A percentile compares a stretch with the other conserved stretches of the same genome.
phyloP scores from a whole-genome alignment of 2,797 vertebrate genomes.

The Luscinia megarhynchos region DNA sequence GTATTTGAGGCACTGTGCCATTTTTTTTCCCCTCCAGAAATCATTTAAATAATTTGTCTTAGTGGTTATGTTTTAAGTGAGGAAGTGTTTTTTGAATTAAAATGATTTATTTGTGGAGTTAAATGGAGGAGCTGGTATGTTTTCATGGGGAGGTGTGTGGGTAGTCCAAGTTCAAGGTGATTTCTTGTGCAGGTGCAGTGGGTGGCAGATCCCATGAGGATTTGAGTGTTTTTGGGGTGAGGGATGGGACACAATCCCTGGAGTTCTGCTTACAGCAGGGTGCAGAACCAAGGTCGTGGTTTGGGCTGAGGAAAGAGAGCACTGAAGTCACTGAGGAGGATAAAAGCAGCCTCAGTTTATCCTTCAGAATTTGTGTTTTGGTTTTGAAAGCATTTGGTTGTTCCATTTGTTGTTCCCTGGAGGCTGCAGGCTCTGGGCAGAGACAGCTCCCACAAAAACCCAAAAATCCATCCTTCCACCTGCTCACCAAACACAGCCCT shows the following conservation, averaged over 20 bases:
- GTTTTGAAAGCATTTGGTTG: neutral
- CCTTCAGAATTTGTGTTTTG: neutral
- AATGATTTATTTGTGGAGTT: neutral
- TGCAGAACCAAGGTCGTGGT: neutral
- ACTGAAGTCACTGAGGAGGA: neutral
- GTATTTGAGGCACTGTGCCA: constrained; percentile 64
- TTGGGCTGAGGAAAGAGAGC: neutral
- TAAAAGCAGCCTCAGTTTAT: neutral
- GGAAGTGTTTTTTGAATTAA: neutral
- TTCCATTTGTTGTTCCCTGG: neutral
- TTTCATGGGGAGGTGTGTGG: accelerated
- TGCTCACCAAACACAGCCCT: neutral
- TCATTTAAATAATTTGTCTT: neutral
- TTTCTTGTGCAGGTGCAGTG: accelerated
- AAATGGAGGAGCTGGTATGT: accelerated
- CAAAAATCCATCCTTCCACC: neutral
- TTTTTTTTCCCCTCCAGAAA: neutral
- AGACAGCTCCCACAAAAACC: neutral
- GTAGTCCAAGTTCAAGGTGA: neutral
- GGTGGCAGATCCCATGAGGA: neutral
- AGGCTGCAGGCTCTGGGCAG: neutral
- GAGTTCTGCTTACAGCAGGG: neutral
- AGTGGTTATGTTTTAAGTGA: neutral
- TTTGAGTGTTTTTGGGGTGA: accelerated
- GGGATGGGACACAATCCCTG: accelerated